Percentiles rank a stretch among this genome's conserved stretches.
Conservation (phyloP, 2,113 vertebrate genomes). For the Candoia aspera region DNA sequence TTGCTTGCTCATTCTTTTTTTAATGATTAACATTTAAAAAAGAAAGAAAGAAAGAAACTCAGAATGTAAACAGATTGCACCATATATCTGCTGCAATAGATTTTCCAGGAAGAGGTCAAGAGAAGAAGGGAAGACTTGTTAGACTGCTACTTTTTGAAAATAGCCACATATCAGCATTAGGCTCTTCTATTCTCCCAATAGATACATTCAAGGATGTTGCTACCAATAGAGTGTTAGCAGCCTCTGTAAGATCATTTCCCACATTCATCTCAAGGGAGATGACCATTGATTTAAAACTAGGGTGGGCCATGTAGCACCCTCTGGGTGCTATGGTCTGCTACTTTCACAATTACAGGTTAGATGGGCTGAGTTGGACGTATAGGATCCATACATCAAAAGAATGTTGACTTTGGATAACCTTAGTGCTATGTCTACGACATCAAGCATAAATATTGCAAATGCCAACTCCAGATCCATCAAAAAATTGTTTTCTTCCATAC, state of each 20-base stretch:
- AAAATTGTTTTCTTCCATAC: too few relatives aligned
- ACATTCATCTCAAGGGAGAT: not conserved
- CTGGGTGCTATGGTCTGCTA: too few relatives aligned
- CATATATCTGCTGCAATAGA: not conserved
- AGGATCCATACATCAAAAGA: not conserved
- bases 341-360: too few relatives aligned
- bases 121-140: not conserved
- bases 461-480: not conserved
- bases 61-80: too few relatives aligned
- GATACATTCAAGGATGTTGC: not conserved
- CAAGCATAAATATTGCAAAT: not conserved
- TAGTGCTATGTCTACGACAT: too few relatives aligned
- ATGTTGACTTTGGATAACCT: not conserved
- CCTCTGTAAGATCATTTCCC: not conserved
- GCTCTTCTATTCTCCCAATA: not conserved
- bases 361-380: too few relatives aligned
- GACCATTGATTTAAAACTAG: too few relatives aligned
- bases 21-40: too few relatives aligned
- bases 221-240: not conserved
- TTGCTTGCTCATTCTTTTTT: too few relatives aligned
- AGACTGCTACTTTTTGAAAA: not conserved
- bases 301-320: too few relatives aligned
- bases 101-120: not conserved
- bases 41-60: not conserved
- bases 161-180: not conserved